phyloP scores from a whole-genome alignment of 2,113 vertebrate species.

The Morone saxatilis region DNA sequence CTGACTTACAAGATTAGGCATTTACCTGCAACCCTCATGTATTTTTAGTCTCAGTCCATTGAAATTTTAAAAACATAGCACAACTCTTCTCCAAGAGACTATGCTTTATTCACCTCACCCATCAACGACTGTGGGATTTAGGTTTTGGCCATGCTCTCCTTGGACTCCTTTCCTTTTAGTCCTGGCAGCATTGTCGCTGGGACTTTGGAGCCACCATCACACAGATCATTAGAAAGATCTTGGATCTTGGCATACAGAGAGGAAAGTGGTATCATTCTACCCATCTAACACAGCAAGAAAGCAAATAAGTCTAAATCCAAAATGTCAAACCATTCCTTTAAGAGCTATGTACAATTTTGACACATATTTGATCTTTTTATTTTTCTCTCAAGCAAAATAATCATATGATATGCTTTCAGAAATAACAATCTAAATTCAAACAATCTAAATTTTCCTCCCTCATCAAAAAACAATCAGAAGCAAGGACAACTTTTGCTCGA shows the following conservation, averaged over 20 bases:
- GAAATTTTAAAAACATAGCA: not conserved
- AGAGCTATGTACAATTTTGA: not conserved
- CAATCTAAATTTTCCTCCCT: not conserved
- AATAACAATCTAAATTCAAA: conserved; percentile 27
- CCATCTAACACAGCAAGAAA: not conserved
- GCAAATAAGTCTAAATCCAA: not conserved
- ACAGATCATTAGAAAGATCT: not conserved
- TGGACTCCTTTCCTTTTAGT: not conserved
- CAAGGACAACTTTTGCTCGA: not conserved
- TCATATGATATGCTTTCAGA: conserved; percentile 5
- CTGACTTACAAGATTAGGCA: not conserved
- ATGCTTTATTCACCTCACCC: not conserved
- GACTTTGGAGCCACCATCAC: not conserved
- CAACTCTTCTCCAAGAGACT: not conserved
- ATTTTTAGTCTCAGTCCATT: not conserved
- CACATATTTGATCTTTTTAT: not conserved
- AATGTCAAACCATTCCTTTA: not conserved
- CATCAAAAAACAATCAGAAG: conserved; percentile 22
- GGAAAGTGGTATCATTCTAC: not conserved
- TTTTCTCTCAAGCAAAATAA: conserved; percentile 1
- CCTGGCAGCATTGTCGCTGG: not conserved
- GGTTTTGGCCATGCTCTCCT: not conserved
- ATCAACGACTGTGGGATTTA: not conserved
- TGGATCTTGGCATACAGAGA: not conserved
- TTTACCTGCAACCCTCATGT: not conserved